A percentile compares a stretch with the other conserved stretches of the same genome.
These are phyloP conservation scores for Pyrgilauda ruficollis DNA, from an alignment of 2,113 vertebrate genomes.

Conservation along the genomic window DNA sequence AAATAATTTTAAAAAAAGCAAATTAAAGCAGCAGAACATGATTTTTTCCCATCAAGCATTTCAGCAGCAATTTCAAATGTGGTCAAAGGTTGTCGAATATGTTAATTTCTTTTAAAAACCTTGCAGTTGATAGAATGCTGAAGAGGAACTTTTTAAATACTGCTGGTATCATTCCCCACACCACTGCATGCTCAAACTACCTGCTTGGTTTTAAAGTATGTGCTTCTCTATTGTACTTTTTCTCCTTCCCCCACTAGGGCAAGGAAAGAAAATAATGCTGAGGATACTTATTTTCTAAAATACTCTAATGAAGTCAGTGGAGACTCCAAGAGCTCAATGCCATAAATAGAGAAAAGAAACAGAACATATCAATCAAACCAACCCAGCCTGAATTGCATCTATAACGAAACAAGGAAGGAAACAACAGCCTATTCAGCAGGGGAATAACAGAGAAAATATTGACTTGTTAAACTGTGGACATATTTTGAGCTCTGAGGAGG, in stretches of 20 bases:
- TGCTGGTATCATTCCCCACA: background rate
- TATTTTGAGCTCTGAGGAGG: background rate
- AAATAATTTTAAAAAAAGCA: background rate
- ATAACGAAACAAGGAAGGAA: slow-evolving; percentile 8
- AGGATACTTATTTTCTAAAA: slow-evolving; percentile 49
- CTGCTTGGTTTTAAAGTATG: background rate
- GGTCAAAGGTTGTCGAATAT: background rate
- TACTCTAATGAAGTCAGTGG: slow-evolving; percentile 54
- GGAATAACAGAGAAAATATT: slow-evolving; percentile 23
- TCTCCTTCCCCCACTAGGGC: background rate
- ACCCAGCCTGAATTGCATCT: background rate
- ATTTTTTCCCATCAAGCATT: background rate
- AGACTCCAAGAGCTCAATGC: background rate
- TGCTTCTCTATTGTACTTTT: background rate
- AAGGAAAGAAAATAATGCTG: slow-evolving; percentile 7
- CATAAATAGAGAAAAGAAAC: slow-evolving; percentile 40
- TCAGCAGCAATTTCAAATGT: background rate
- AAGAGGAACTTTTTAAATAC: background rate
- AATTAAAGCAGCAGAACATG: background rate
- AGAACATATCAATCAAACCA: slow-evolving; percentile 57
- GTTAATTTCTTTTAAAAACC: background rate
- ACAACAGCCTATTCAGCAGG: background rate
- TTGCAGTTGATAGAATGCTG: background rate
- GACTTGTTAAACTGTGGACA: background rate
- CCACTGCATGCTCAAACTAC: background rate